A percentile compares a stretch with the other conserved stretches of the same genome.
These are phyloP conservation scores for Synchiropus splendidus DNA, from an alignment of 2,113 vertebrate genomes.

Conservation along the genomic window DNA sequence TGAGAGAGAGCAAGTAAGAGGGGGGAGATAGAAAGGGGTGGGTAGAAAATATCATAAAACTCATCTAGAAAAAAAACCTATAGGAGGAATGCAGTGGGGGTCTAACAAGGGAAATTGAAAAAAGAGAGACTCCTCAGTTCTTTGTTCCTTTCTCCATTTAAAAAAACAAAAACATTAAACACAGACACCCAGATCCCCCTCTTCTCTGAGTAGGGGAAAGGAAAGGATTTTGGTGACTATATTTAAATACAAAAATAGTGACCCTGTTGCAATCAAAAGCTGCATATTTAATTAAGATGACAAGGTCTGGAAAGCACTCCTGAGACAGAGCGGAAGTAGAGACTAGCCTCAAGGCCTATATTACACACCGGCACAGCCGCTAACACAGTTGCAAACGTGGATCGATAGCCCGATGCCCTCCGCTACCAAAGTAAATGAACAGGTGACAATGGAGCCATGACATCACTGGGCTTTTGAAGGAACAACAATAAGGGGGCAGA, in stretches of 20 bases:
- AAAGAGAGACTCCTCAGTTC: conserved; percentile 70
- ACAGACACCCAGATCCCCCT: conserved; percentile 45
- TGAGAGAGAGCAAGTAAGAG: conserved; percentile 71
- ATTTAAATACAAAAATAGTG: conserved; percentile 83
- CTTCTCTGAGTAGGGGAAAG: conserved; percentile 40
- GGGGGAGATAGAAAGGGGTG: conserved; percentile 27
- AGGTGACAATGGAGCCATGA: conserved; percentile 83
- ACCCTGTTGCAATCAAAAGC: conserved; percentile 86
- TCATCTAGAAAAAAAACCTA: conserved; percentile 78
- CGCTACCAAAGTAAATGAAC: conserved; percentile 50
- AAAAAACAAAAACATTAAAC: conserved; percentile 80
- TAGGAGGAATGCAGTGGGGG: conserved; percentile 52
- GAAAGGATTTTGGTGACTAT: conserved; percentile 74
- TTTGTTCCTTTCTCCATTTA: conserved; percentile 84
- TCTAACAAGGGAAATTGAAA: conserved; percentile 82
- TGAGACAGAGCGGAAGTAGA: conserved; percentile 72
- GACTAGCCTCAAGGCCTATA: conserved; percentile 80
- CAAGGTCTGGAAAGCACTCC: conserved; percentile 82
- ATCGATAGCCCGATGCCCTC: conserved; percentile 81
- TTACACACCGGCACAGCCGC: conserved; percentile 83
- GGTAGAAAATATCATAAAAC: conserved; percentile 80
- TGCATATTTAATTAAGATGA: conserved; percentile 97
- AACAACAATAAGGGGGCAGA: conserved; percentile 34
- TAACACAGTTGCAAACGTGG: conserved; percentile 74
- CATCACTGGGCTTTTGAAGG: conserved; percentile 75